Evolutionary conservation across 2,888 invertebrate species (phyloP), one percentile per base, ranked within the genome.

Genomic region (Scaptomyza reducta): DNA sequence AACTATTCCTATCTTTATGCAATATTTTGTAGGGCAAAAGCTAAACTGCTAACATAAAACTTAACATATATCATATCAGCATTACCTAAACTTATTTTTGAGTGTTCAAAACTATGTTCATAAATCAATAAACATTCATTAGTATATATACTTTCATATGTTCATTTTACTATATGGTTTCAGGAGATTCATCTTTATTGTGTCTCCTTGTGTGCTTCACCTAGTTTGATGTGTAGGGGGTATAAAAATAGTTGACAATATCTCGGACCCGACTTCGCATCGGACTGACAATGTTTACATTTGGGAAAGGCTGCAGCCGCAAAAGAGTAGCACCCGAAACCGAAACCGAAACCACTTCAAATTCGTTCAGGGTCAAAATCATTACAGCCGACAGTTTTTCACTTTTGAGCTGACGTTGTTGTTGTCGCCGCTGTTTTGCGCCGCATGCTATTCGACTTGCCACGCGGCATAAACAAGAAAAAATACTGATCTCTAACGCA

Each of bases 321-420:
- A 49, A 50, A 50, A 35, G 44, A 54, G 49, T 46, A 63, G 55
- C 60, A 56, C 56, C 73, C 82, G 79, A 71, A 79, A 74, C 74
- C 86, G 55, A 58, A 56, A 54, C 73, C 82, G 79, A 71, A 79
- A 74, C 74, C 86, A 79, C 88, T 83, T 87, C 86, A 87, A 63
- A 87, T 85, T 82, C 75, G 86, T 86, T 87, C 83, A 84, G 86
- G 88, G 83, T 87, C 88, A 87, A 68, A 79, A 75, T 87, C 88
- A 84, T 84, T 85, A 85, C 72, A 67, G 60, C 64, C 75, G 75
- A 72, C 68, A 77, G 74, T 64, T 69, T 60, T 55, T 41, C 54
- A 53, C 50, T 13, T 25, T 27, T 38, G 50, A 38, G 38, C 42
- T 50, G 47, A 25, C 57, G 35, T 46, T 70, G 58, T 46, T 45